These are phyloP conservation scores for Enteromius fasciolatus DNA, from an alignment of 2,797 vertebrate genomes.

Conservation along the genomic window DNA sequence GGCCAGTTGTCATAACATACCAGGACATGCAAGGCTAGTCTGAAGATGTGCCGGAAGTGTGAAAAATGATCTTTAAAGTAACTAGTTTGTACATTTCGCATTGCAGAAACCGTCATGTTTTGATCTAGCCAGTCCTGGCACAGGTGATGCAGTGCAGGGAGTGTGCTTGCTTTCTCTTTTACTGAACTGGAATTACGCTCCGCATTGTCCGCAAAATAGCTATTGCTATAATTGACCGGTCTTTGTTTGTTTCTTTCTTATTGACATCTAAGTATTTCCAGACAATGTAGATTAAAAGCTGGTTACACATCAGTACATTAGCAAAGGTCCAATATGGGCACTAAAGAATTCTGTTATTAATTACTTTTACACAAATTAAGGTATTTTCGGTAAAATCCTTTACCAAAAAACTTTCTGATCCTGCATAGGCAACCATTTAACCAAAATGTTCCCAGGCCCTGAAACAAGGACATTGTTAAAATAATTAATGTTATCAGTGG, in stretches of 20 bases:
- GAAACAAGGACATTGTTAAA: background rate
- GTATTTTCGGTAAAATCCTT: background rate
- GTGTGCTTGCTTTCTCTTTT: slow-evolving; percentile 10
- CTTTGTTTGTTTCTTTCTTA: background rate
- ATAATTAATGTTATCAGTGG: background rate
- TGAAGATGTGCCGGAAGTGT: slow-evolving; percentile 17
- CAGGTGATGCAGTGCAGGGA: background rate
- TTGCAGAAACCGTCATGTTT: background rate
- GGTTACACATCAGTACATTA: background rate
- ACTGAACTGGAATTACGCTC: background rate
- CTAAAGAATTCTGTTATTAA: background rate
- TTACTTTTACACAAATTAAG: background rate
- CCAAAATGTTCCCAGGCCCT: background rate
- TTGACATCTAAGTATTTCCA: background rate
- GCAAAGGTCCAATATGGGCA: background rate
- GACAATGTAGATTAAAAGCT: background rate
- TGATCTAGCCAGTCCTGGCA: background rate
- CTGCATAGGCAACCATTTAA: background rate
- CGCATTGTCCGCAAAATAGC: background rate
- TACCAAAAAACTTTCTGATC: background rate
- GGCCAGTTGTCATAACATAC: slow-evolving; percentile 40
- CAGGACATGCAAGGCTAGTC: slow-evolving; percentile 30
- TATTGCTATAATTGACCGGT: background rate
- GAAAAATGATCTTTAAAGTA: slow-evolving; percentile 25
- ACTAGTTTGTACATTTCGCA: background rate